Evolutionary conservation across 37 sponge, comb jelly and placozoan genomes (phyloP).

Genomic region (Geodia barretti): DNA sequence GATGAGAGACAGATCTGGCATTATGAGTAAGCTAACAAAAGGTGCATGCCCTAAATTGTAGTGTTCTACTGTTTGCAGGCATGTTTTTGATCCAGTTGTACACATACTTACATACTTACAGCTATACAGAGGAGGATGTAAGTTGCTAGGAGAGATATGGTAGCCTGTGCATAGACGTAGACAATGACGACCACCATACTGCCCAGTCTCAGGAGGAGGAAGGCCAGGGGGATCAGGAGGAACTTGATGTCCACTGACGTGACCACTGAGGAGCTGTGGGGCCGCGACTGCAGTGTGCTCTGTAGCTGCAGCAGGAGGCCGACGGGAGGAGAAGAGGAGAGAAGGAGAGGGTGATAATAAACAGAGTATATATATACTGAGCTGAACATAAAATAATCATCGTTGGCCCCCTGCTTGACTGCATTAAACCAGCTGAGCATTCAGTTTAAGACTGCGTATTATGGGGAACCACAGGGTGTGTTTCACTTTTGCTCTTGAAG

Average conservation of each 20-base stretch:
- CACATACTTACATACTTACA: too few species aligned
- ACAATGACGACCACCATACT: conserved; percentile 32
- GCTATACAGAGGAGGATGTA: conserved; percentile 19
- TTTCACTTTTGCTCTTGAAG: too few species aligned
- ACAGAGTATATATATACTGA: not conserved
- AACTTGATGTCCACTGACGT: conserved; percentile 58
- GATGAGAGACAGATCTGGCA: too few species aligned
- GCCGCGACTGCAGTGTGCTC: not conserved
- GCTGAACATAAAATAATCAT: too few species aligned
- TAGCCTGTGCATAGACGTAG: conserved; percentile 26
- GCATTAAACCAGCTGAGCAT: too few species aligned
- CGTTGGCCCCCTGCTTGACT: too few species aligned
- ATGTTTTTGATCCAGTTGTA: too few species aligned
- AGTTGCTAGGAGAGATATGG: conserved; percentile 2
- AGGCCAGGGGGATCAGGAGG: conserved; percentile 54
- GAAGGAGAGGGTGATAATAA: not conserved
- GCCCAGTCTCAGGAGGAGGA: conserved; percentile 54
- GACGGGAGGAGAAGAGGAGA: not conserved
- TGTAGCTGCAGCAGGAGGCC: not conserved
- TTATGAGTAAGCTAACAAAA: too few species aligned
- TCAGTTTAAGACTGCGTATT: too few species aligned
- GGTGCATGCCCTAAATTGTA: too few species aligned
- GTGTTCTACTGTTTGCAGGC: too few species aligned
- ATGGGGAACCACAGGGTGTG: too few species aligned
- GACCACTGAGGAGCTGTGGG: conserved; percentile 6